phyloP scores from a whole-genome alignment of 2,113 vertebrate genomes.

The Pelecanus crispus region DNA sequence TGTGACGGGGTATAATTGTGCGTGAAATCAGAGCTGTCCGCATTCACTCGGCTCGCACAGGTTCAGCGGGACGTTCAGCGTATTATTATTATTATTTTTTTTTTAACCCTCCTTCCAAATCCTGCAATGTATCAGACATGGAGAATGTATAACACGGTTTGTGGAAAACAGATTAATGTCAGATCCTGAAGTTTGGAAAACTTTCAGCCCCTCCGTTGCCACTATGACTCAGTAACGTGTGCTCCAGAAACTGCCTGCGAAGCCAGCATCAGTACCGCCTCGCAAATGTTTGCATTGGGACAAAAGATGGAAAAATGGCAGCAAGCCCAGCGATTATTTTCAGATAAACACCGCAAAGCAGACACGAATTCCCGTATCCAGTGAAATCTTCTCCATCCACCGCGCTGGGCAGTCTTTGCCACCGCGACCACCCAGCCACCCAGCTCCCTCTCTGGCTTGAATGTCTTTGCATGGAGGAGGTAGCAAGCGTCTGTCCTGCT shows the following conservation, averaged over 20 bases:
- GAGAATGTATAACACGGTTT: background rate
- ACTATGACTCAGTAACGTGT: background rate
- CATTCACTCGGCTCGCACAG: rapidly evolving
- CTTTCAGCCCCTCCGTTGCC: background rate
- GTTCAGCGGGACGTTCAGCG: background rate
- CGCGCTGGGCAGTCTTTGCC: background rate
- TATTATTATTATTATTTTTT: too few relatives aligned
- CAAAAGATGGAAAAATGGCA: constrained; percentile 22
- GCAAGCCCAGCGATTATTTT: background rate
- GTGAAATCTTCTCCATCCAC: background rate
- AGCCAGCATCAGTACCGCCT: background rate
- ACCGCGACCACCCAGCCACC: background rate
- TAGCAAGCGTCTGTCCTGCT: background rate
- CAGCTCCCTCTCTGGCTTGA: background rate
- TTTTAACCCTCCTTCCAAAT: background rate
- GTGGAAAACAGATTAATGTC: background rate
- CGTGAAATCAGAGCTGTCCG: background rate
- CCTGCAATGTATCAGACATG: background rate
- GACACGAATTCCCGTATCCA: background rate
- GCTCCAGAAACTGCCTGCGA: background rate
- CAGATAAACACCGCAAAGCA: background rate
- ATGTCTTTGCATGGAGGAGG: background rate
- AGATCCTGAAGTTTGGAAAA: background rate
- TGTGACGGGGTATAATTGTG: background rate
- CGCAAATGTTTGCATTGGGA: background rate